phyloP scores from a whole-genome alignment of 2,888 invertebrate species.

The Ceraclea dissimilis region DNA sequence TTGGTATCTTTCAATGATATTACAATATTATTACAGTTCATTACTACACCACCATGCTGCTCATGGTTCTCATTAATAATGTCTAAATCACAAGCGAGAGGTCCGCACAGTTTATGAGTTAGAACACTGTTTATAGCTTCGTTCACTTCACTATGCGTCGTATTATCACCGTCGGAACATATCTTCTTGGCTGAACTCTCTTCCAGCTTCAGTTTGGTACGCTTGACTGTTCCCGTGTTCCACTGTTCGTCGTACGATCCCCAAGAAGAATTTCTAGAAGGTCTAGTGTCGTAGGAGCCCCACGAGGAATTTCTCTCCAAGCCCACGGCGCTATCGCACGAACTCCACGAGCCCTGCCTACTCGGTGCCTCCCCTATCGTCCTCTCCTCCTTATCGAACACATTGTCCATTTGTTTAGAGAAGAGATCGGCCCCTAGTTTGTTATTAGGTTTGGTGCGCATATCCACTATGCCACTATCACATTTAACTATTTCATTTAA shows the following conservation, averaged over 20 bases:
- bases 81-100: slow-evolving; percentile 33
- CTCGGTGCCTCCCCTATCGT: slow-evolving; percentile 37
- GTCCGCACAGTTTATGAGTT: slow-evolving; percentile 29
- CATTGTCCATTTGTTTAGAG: slow-evolving; percentile 61
- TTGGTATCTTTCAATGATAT: slow-evolving; percentile 15
- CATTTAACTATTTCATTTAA: slow-evolving; percentile 43
- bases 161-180: slow-evolving; percentile 35
- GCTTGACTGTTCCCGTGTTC: slow-evolving; percentile 62
- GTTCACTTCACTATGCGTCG: slow-evolving; percentile 30
- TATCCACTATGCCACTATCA: slow-evolving; percentile 46
- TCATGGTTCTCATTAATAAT: slow-evolving; percentile 38
- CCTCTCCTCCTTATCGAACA: slow-evolving; percentile 60
- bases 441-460: slow-evolving; percentile 34
- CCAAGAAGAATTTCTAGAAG: slow-evolving; percentile 64
- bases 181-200: slow-evolving; percentile 42
- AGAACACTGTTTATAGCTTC: slow-evolving; percentile 33
- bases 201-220: slow-evolving; percentile 62
- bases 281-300: slow-evolving; percentile 68
- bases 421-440: slow-evolving; percentile 56
- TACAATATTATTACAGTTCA: slow-evolving; percentile 18
- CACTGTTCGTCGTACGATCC: slow-evolving; percentile 65
- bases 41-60: slow-evolving; percentile 15
- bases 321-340: slow-evolving; percentile 69
- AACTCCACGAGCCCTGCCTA: slow-evolving; percentile 71
- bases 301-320: slow-evolving; percentile 70